A percentile compares a stretch with the other conserved stretches of the same genome.
Conservation (phyloP, 2,888 invertebrate genomes). For the Leistus spinibarbis region DNA sequence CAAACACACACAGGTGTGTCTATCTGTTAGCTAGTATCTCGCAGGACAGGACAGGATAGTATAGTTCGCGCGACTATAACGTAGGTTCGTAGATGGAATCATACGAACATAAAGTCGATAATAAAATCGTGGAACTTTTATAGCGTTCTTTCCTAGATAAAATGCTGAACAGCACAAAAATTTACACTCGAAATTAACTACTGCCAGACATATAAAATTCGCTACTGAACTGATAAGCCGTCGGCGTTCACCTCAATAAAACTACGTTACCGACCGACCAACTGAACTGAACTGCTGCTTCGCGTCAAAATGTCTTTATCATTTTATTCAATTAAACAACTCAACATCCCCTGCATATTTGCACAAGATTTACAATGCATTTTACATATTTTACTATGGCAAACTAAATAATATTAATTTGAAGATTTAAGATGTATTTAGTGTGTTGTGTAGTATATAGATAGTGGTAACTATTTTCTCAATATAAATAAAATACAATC, state of each 20-base stretch:
- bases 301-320: not conserved
- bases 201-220: not conserved
- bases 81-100: not conserved
- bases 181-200: not conserved
- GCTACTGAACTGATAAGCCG: not conserved
- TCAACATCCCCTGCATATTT: too few relatives aligned
- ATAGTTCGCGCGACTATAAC: not conserved
- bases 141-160: not conserved
- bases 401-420: too few relatives aligned
- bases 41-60: too few relatives aligned
- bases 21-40: not conserved
- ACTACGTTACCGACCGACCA: not conserved
- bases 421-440: too few relatives aligned
- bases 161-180: not conserved
- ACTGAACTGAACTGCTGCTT: not conserved
- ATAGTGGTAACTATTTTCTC: too few relatives aligned
- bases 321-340: not conserved
- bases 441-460: too few relatives aligned
- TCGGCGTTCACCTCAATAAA: not conserved
- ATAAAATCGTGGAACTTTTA: not conserved
- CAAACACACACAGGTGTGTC: not conserved
- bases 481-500: too few relatives aligned
- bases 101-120: not conserved
- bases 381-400: too few relatives aligned
- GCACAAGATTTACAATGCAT: too few relatives aligned